Evolutionary conservation across 2,113 vertebrate genomes (phyloP).

Genomic region (Pipra filicauda): DNA sequence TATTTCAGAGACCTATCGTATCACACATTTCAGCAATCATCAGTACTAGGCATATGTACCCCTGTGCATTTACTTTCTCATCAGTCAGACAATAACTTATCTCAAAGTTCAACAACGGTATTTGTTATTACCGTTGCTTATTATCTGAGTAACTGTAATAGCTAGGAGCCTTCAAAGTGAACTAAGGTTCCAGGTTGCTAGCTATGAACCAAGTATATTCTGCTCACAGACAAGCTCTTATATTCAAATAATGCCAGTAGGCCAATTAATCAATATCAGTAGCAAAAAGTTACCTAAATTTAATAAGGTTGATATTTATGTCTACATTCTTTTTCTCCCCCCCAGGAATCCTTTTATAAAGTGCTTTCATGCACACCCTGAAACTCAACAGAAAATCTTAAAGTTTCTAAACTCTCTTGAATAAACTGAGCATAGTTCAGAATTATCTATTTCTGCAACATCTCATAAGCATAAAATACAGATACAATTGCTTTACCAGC

Average conservation of each 20-base stretch:
- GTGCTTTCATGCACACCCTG: accelerated
- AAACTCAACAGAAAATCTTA: background rate
- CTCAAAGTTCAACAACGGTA: background rate
- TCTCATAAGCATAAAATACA: background rate
- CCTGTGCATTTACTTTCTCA: background rate
- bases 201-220: background rate
- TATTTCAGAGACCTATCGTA: background rate
- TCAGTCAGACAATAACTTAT: background rate
- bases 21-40: accelerated
- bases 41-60: background rate
- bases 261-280: accelerated
- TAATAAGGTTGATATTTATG: background rate
- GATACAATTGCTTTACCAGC: background rate
- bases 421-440: background rate
- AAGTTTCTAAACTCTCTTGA: background rate
- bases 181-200: background rate
- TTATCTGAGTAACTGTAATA: background rate
- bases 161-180: background rate
- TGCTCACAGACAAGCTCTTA: background rate
- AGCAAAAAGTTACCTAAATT: background rate
- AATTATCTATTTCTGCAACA: background rate
- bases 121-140: background rate
- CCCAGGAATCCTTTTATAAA: background rate
- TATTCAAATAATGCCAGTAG: background rate
- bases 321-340: background rate